phyloP scores from a whole-genome alignment of 2,888 invertebrate genomes.

The Lutraria lutraria region DNA sequence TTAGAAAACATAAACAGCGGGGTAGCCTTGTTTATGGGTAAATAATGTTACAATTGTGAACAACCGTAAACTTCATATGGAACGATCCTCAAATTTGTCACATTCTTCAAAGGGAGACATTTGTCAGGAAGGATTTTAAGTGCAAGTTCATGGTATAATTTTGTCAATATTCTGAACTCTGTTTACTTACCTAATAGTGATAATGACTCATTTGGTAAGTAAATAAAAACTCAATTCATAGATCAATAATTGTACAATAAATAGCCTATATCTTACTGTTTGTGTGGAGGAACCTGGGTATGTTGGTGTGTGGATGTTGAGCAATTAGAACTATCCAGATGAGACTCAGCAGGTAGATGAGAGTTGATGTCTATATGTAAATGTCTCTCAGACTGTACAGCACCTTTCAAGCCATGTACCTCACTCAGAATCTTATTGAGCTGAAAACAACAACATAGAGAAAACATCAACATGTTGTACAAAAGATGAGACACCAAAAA shows the following conservation, averaged over 20 bases:
- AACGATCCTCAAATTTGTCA: too few species aligned
- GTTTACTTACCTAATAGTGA: too few species aligned
- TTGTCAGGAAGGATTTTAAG: too few species aligned
- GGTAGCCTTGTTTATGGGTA: too few species aligned
- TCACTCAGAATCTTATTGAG: slow-evolving; percentile 54
- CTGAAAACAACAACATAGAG: slow-evolving; percentile 34
- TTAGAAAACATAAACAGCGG: too few species aligned
- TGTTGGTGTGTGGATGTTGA: neutral
- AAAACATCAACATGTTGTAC: neutral
- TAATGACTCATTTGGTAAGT: too few species aligned
- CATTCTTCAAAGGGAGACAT: too few species aligned
- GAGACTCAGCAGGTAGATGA: neutral
- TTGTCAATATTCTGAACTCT: too few species aligned
- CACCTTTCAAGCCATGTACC: slow-evolving; percentile 43
- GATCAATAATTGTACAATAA: neutral
- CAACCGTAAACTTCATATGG: too few species aligned
- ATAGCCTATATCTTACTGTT: neutral
- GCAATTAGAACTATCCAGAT: neutral
- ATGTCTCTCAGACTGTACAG: slow-evolving; percentile 48
- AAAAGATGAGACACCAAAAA: neutral
- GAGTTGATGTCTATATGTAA: slow-evolving; percentile 54
- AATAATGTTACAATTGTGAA: too few species aligned
- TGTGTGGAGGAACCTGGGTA: neutral
- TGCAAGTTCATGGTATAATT: too few species aligned
- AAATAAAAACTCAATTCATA: too few species aligned